phyloP scores from a whole-genome alignment of 2,113 vertebrate species.

The Protobothrops flavoviridis region DNA sequence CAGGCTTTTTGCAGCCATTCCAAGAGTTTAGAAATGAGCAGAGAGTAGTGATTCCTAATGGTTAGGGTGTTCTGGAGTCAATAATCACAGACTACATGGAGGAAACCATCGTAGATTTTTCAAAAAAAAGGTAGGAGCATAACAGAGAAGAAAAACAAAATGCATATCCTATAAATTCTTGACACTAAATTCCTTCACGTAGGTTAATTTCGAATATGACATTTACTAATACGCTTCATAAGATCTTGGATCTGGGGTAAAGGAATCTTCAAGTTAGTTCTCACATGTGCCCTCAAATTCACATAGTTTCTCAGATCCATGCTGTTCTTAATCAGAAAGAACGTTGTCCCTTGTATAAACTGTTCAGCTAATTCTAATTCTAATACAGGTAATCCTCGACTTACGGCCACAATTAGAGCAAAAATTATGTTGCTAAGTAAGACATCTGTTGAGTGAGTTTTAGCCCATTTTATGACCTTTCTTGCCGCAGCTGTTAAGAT shows the following conservation, averaged over 20 bases:
- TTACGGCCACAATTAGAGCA: too few species aligned
- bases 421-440: too few species aligned
- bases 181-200: not conserved
- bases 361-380: not conserved
- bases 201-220: not conserved
- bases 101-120: not conserved
- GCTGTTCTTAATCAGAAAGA: not conserved
- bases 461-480: too few species aligned
- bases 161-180: not conserved
- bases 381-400: not conserved
- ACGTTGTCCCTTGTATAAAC: not conserved
- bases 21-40: not conserved
- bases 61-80: not conserved
- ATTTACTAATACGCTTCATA: not conserved
- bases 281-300: not conserved
- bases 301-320: not conserved
- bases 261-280: not conserved
- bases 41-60: not conserved
- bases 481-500: too few species aligned
- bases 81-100: not conserved
- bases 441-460: too few species aligned
- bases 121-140: not conserved
- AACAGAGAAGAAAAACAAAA: not conserved
- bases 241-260: not conserved
- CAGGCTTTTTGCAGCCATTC: not conserved